Evolutionary conservation across 2,797 vertebrate genomes (phyloP).

Genomic region (Parauchenoglanis punctatus): DNA sequence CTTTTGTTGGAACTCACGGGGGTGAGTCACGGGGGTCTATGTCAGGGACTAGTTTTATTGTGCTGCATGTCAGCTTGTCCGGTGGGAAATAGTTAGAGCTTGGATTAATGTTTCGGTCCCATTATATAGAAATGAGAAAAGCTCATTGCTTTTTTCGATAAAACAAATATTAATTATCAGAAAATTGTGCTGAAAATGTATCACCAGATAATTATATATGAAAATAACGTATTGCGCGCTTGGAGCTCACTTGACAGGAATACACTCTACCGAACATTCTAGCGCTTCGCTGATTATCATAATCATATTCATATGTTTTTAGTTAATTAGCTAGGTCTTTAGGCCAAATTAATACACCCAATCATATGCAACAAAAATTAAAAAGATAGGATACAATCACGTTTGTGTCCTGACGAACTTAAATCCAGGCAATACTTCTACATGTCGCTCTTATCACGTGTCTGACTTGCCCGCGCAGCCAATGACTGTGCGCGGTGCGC

Average conservation of each 20-base stretch:
- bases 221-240: neutral
- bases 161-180: neutral
- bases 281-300: neutral
- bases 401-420: slow-evolving; percentile 24
- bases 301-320: neutral
- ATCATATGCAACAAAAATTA: neutral
- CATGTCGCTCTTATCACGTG: slow-evolving; percentile 72
- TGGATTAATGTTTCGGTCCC: neutral
- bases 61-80: slow-evolving; percentile 72
- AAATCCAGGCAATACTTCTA: slow-evolving; percentile 43
- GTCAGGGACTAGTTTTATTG: slow-evolving; percentile 81
- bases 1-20: slow-evolving; percentile 81
- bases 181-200: neutral
- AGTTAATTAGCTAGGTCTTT: neutral
- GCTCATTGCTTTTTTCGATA: neutral
- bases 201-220: neutral
- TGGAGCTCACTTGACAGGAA: neutral
- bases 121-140: neutral
- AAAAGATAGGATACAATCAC: slow-evolving; percentile 29
- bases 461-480: slow-evolving; percentile 77
- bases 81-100: slow-evolving; percentile 79
- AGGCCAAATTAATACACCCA: neutral
- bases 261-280: neutral
- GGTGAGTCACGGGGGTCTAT: slow-evolving; percentile 75
- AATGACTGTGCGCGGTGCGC: slow-evolving; percentile 82